Evolutionary conservation across 2,797 vertebrate species (phyloP), one percentile per base, ranked within the genome.

Genomic region (Lutjanus campechanus): DNA sequence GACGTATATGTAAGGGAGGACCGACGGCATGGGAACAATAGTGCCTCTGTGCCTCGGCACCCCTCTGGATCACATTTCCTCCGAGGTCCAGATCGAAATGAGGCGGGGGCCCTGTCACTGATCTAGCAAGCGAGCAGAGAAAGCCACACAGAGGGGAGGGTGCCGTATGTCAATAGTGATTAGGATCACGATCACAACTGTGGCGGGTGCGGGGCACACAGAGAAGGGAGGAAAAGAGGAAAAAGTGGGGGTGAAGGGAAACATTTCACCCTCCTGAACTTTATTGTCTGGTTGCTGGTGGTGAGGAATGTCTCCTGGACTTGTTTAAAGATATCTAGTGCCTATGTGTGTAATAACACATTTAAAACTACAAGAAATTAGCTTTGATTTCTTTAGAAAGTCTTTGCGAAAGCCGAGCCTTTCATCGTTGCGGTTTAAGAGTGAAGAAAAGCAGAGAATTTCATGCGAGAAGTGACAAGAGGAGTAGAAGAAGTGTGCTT

Each of bases 141-240:
- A 97, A 90, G 96, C 96, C 96, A 95, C 96, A 96, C 95, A 94
- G 95, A 97, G 95, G 95, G 96, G 96, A 96, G 96, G 96, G 96
- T 97, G 96, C 96, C 94, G 77, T 93, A 94, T 97, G 97, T 97
- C 97, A 96, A 96, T 96, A 96, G 93, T 96, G 97, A 97, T 96
- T 94, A 94, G 79, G 74, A 91, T 94, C 93, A 89, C 5, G 64
- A 85, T 91, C 92, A 86, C 79, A 73, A 91, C 85, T 81, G 85
- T 55, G 78, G 84, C 20, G 76, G 89, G 77, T 79, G 85, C 50
- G 58, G 80, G 76, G 85, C 67, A 43, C 41, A 8, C 60, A 49
- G 74, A 66, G 65, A 49, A 67, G 47, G 25, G 20, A 69, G 79
- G 68, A 40, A 55, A 50, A 68, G 46, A 53, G 74, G 73, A 69